These are phyloP conservation scores for Polyommatus icarus DNA, from an alignment of 2,888 invertebrate genomes.

Conservation along the genomic window DNA sequence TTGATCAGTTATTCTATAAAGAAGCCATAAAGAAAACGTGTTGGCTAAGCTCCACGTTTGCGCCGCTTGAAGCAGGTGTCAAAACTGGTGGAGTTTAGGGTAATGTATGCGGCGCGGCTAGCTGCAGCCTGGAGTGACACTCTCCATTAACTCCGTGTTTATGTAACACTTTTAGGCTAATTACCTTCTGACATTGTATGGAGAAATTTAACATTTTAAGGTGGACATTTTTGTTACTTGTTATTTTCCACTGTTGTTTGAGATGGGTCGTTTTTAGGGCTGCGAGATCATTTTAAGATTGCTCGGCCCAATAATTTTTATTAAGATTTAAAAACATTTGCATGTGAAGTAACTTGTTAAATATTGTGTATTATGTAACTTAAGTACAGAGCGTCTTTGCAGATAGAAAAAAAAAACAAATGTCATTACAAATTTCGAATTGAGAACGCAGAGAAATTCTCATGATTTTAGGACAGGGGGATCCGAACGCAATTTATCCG, in stretches of 20 bases:
- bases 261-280: background rate
- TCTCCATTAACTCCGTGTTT: slow-evolving; percentile 61
- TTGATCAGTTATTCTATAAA: too few species aligned
- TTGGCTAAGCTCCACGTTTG: slow-evolving; percentile 42
- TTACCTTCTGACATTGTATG: slow-evolving; percentile 22
- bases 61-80: slow-evolving; percentile 73
- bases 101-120: slow-evolving; percentile 74
- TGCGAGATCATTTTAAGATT: too few species aligned
- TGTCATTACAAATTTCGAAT: slow-evolving; percentile 21
- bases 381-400: background rate
- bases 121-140: slow-evolving; percentile 46
- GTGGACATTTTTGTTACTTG: background rate
- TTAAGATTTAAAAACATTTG: too few species aligned
- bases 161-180: slow-evolving; percentile 39
- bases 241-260: background rate
- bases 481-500: slow-evolving; percentile 60
- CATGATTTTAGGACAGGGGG: slow-evolving; percentile 28
- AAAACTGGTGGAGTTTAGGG: slow-evolving; percentile 76
- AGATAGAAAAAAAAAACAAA: background rate
- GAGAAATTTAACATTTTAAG: background rate
- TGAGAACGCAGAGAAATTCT: slow-evolving; percentile 31
- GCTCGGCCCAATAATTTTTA: too few species aligned
- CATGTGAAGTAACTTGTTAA: too few species aligned
- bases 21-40: too few species aligned
- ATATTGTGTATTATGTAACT: background rate